Evolutionary conservation across 2,113 vertebrate species (phyloP), one percentile per base, ranked within the genome.

Genomic region (Tetrax tetrax): DNA sequence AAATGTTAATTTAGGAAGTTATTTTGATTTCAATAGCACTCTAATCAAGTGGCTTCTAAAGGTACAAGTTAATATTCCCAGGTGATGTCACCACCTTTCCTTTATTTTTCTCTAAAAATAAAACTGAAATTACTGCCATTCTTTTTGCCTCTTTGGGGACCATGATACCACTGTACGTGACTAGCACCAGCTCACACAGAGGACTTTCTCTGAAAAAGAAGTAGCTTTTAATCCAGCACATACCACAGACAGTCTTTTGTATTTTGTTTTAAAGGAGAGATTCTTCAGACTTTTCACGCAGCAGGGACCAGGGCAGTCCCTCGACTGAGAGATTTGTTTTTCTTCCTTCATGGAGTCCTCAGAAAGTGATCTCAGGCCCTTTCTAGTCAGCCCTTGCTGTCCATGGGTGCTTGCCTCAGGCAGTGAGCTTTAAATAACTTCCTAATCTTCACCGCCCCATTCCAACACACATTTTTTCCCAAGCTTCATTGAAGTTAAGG

Each of bases 361-460:
- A 80, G 22, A 80, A 57, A 86, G 45, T 16, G 22, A n/a, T 85
- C 83, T 84, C 90, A 81, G 90, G 41, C n/a, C 27, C 74, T 93
- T 92, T 72, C 38, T 48, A 13, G 15, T 31, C 53, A 94, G 13
- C n/a, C 53, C 27, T 57, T 76, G 38, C 31, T 68, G 24, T 23
- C 68, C 71, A 65, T 45, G 63, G 41, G 53, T 77, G 27, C 25
- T 37, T 90, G 59, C 68, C 68, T 70, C 64, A 77, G 38, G 60
- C 74, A 83, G 3, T 33, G 78, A 95, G 50, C 31, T 93, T 92
- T 90, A 86, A 95, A 93, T 80, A 95, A 29, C 43, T 23, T 61
- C 25, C 5, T 65, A 35, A 54, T 41, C 54, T 43, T 47, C 63
- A 64, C 33, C 31, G 60, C 13, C 22, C 33, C 68, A 1, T 72